phyloP scores from a whole-genome alignment of 2,888 invertebrate species.

The Zhuqinia jingwanae region DNA sequence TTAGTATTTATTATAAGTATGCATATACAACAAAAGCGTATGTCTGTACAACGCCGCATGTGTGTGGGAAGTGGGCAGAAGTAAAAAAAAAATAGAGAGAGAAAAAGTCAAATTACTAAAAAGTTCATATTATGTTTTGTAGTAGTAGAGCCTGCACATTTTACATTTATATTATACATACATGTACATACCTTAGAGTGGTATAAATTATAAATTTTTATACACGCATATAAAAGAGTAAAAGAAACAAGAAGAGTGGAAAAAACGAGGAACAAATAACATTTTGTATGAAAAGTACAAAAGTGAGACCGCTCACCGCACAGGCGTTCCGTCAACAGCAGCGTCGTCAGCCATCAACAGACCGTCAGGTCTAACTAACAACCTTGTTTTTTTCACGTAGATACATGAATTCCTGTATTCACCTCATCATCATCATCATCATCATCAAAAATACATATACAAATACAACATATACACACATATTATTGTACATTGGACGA shows the following conservation, averaged over 20 bases:
- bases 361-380: constrained; percentile 62
- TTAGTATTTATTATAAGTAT: constrained; percentile 37
- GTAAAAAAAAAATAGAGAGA: neutral
- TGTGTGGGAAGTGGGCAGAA: constrained; percentile 54
- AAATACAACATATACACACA: constrained; percentile 39
- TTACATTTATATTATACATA: neutral
- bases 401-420: constrained; percentile 40
- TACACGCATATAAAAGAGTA: neutral
- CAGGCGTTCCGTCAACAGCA: constrained; percentile 60
- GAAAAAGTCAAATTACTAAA: constrained; percentile 46
- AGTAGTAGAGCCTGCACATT: neutral
- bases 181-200: no score
- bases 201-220: neutral
- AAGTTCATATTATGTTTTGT: neutral
- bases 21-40: constrained; percentile 20
- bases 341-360: constrained; percentile 62
- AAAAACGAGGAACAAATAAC: constrained; percentile 52
- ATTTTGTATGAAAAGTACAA: constrained; percentile 65
- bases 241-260: constrained; percentile 11
- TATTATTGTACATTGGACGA: neutral
- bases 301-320: constrained; percentile 68
- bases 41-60: constrained; percentile 29
- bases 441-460: no score
- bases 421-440: constrained; percentile 37
- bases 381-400: constrained; percentile 63